A percentile compares a stretch with the other conserved stretches of the same genome.
phyloP scores from a whole-genome alignment of 30 jellyfish, hydroid and myxozoan species.

The Phacellophora camtschatica region DNA sequence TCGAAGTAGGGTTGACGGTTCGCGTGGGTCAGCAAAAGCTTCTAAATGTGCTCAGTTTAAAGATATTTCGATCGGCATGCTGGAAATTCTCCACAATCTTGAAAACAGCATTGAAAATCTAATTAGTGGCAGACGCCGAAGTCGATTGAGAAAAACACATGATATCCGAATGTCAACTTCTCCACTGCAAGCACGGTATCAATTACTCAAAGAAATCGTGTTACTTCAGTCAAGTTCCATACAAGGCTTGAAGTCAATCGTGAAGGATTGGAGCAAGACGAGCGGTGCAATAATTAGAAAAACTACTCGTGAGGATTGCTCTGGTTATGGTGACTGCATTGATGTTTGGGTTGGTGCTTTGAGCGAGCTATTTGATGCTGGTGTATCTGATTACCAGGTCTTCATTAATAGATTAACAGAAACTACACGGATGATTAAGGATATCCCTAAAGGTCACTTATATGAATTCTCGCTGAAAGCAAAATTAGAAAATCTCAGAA shows the following conservation, averaged over 20 bases:
- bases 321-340: slow-evolving; percentile 63
- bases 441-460: not conserved
- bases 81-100: not conserved
- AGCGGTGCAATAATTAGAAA: slow-evolving; percentile 19
- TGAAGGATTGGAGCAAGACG: slow-evolving; percentile 24
- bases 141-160: slow-evolving; percentile 1
- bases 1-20: not conserved
- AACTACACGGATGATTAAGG: not conserved
- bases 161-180: not conserved
- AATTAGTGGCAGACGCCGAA: not conserved
- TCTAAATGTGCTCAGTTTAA: slow-evolving; percentile 9
- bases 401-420: not conserved
- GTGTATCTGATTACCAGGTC: slow-evolving; percentile 7
- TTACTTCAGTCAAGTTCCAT: not conserved
- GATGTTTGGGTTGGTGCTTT: slow-evolving; percentile 27
- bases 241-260: not conserved
- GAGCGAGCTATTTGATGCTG: slow-evolving; percentile 28
- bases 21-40: not conserved
- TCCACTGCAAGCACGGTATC: slow-evolving; percentile 6
- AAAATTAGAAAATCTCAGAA: not conserved
- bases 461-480: not conserved
- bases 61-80: not conserved
- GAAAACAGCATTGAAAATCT: not conserved
- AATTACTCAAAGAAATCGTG: slow-evolving; percentile 12
- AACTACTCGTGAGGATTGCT: slow-evolving; percentile 31